Evolutionary conservation across 2,797 vertebrate genomes (phyloP), one percentile per base, ranked within the genome.

Genomic region (Propithecus deckenii): DNA sequence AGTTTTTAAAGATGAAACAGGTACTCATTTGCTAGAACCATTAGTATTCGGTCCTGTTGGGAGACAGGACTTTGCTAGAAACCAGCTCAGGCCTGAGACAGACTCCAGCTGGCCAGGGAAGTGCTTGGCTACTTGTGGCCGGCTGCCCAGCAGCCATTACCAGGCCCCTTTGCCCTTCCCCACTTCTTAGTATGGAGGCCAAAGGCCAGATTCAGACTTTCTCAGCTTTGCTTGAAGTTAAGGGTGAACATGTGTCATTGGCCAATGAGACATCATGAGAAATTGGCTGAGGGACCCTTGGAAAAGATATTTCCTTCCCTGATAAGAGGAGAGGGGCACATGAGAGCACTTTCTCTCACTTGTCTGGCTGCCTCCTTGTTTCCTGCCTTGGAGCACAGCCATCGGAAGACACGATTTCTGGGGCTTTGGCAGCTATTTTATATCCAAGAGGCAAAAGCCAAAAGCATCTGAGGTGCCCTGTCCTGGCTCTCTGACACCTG

Each of bases 351-450:
- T 2, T 46, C 6, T 35, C 38, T 32, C 35, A 46, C 35, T 52
- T 63, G 22, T 18, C 13, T 59, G 86, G 28, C n/a, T 92, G 38
- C 7, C 25, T 83, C 32, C 43, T 86, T 72, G 38, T 32, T 72
- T 86, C 11, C 28, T 48, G 35, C 23, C 35, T 76, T 69, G 10
- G 32, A 43, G 35, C 1, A 7, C 7, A 65, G 74, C 30, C 38
- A 10, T 0, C 9, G 46, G 61, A 89, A 28, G 75, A 84, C 1
- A 22, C 3, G 61, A 87, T 87, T 15, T 7, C n/a, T 28, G 28
- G 46, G 48, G 28, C 43, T 89, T 75, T 76, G 67, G 74, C 43
- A 86, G 67, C 67, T 12, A 46, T 80, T 94, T 86, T 86, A 50
- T 78, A 30, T 72, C 48, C 61, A 65, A 1, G 23, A 96, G 69